Evolutionary conservation across 2,888 invertebrate species (phyloP).

Genomic region (Omphaloscelis lunosa): DNA sequence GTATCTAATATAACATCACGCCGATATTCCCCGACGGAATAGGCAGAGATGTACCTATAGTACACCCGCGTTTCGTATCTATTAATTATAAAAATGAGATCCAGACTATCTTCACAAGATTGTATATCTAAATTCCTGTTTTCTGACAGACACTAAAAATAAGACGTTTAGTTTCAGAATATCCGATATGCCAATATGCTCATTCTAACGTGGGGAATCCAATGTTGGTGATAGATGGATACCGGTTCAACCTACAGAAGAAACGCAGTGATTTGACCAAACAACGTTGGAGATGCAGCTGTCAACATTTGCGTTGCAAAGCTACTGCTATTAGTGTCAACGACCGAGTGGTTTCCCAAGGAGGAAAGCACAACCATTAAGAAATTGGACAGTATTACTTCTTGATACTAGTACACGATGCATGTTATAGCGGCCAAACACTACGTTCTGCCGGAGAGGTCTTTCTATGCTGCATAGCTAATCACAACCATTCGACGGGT

Average conservation of each 20-base stretch:
- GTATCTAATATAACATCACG: background rate
- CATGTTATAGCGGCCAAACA: background rate
- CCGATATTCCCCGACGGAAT: background rate
- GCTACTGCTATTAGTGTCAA: conserved; percentile 35
- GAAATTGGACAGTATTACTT: background rate
- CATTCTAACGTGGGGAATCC: conserved; percentile 43
- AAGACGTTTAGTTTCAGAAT: conserved; percentile 26
- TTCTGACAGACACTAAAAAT: conserved; percentile 9
- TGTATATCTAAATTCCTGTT: background rate
- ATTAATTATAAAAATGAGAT: background rate
- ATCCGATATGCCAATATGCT: conserved; percentile 26
- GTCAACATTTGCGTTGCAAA: conserved; percentile 52
- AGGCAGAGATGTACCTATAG: background rate
- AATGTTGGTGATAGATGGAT: conserved; percentile 53
- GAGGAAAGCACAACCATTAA: conserved; percentile 44
- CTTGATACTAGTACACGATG: no score
- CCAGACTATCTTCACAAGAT: background rate
- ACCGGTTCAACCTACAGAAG: conserved; percentile 43
- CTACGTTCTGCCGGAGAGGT: background rate
- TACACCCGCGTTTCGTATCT: background rate
- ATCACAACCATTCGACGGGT: background rate
- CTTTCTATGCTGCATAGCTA: background rate
- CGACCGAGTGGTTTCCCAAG: conserved; percentile 25
- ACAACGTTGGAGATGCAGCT: conserved; percentile 52
- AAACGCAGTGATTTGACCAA: conserved; percentile 25